Conservation (phyloP, 2,888 invertebrate genomes). For the Sturmia bella region DNA sequence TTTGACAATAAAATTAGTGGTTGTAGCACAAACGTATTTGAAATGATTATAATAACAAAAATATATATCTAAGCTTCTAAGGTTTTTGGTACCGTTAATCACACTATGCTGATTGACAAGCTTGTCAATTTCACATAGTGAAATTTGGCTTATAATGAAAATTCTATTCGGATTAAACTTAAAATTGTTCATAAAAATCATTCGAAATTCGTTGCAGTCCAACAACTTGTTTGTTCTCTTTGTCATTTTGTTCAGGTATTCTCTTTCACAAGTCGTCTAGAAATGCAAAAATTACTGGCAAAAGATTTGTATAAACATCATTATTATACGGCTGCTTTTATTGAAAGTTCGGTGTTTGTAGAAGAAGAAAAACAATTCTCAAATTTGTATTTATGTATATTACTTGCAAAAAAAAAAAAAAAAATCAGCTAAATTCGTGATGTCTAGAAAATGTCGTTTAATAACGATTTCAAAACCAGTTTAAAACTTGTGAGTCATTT, state of each 20-base stretch:
- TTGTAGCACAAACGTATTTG: too few relatives aligned
- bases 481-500: slow-evolving; percentile 48
- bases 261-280: slow-evolving; percentile 43
- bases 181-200: background rate
- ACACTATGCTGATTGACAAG: too few relatives aligned
- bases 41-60: too few relatives aligned
- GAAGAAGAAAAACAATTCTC: slow-evolving; percentile 33
- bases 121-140: too few relatives aligned
- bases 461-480: slow-evolving; percentile 23
- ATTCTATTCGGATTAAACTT: too few relatives aligned
- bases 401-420: background rate
- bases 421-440: slow-evolving; percentile 34
- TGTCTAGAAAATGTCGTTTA: slow-evolving; percentile 25
- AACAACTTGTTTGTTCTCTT: background rate
- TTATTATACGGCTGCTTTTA: slow-evolving; percentile 22
- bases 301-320: slow-evolving; percentile 58
- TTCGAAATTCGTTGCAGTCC: slow-evolving; percentile 23
- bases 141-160: too few relatives aligned
- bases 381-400: background rate
- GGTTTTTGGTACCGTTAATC: too few relatives aligned
- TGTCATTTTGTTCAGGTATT: slow-evolving; percentile 39
- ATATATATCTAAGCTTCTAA: too few relatives aligned
- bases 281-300: slow-evolving; percentile 32
- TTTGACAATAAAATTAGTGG: too few relatives aligned
- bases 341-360: slow-evolving; percentile 39